A percentile compares a stretch with the other conserved stretches of the same genome.
Evolutionary conservation across 2,113 vertebrate species (phyloP).

Genomic region (Centropristis striata): DNA sequence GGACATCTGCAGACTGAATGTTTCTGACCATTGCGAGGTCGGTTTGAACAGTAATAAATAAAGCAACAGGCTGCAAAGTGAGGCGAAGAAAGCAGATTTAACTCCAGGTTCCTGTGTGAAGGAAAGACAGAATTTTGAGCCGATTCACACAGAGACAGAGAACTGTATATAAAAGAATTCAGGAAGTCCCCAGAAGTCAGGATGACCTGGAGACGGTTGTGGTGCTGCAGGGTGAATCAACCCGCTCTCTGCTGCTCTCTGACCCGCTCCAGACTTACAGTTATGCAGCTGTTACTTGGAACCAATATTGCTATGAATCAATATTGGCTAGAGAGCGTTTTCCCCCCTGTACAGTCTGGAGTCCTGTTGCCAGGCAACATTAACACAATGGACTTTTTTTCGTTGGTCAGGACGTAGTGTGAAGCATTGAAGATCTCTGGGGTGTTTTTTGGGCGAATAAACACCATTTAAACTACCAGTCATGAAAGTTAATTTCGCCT

Average conservation of each 20-base stretch:
- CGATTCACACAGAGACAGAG: no score
- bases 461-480: slow-evolving; percentile 6
- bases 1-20: background rate
- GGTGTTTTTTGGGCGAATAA: background rate
- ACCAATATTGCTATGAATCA: slow-evolving; percentile 35
- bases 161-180: no score
- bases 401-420: background rate
- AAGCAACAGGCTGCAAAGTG: slow-evolving; percentile 43
- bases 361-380: slow-evolving; percentile 51
- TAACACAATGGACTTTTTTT: slow-evolving; percentile 25
- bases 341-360: slow-evolving; percentile 16
- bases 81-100: slow-evolving; percentile 12
- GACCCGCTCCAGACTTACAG: slow-evolving; percentile 28
- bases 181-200: no score
- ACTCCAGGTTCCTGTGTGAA: background rate
- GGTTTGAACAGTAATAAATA: slow-evolving; percentile 5
- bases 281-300: slow-evolving; percentile 52
- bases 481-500: slow-evolving; percentile 7
- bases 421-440: slow-evolving; percentile 18
- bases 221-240: slow-evolving; percentile 55
- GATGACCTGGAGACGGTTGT: no score
- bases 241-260: background rate
- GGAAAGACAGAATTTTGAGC: slow-evolving; percentile 5
- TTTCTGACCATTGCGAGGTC: background rate
- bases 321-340: slow-evolving; percentile 29